Conservation (phyloP, 2,797 vertebrate species). For the Acanthurus tractus region DNA sequence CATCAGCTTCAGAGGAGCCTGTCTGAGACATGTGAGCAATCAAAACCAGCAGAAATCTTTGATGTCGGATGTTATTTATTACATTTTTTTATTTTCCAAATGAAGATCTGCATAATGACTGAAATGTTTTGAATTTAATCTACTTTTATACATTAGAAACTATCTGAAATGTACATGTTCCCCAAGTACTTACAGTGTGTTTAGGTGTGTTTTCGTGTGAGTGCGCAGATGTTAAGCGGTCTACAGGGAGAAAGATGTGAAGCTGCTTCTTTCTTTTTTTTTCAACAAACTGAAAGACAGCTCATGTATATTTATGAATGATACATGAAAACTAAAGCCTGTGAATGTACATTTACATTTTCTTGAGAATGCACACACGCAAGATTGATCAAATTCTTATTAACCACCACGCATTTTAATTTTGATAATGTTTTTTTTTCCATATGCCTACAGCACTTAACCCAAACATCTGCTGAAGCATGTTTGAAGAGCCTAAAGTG, state of each 20-base stretch:
- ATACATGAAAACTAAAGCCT: slow-evolving; percentile 17
- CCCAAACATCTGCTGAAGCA: slow-evolving; percentile 15
- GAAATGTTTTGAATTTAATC: slow-evolving; percentile 42
- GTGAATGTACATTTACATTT: neutral
- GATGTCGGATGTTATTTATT: slow-evolving; percentile 36
- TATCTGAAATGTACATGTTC: slow-evolving; percentile 29
- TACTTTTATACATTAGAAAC: neutral
- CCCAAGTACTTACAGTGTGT: slow-evolving; percentile 9
- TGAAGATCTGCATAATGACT: slow-evolving; percentile 48
- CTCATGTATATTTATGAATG: slow-evolving; percentile 43
- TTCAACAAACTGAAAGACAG: neutral
- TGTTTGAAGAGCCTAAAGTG: neutral
- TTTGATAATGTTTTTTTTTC: neutral
- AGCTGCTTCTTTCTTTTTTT: neutral
- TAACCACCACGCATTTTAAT: neutral
- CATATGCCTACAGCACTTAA: neutral
- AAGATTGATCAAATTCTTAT: too few relatives aligned
- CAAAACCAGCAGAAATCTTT: slow-evolving; percentile 46
- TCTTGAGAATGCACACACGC: neutral
- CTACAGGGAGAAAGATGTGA: slow-evolving; percentile 14
- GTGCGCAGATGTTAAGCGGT: slow-evolving; percentile 35
- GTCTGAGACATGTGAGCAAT: slow-evolving; percentile 40
- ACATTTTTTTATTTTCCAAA: neutral
- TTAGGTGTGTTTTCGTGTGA: neutral
- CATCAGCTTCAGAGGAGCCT: slow-evolving; percentile 8